A percentile compares a stretch with the other conserved stretches of the same genome.
These are phyloP conservation scores for Drosophila borealis DNA, from an alignment of 2,888 invertebrate species.

Conservation along the genomic window DNA sequence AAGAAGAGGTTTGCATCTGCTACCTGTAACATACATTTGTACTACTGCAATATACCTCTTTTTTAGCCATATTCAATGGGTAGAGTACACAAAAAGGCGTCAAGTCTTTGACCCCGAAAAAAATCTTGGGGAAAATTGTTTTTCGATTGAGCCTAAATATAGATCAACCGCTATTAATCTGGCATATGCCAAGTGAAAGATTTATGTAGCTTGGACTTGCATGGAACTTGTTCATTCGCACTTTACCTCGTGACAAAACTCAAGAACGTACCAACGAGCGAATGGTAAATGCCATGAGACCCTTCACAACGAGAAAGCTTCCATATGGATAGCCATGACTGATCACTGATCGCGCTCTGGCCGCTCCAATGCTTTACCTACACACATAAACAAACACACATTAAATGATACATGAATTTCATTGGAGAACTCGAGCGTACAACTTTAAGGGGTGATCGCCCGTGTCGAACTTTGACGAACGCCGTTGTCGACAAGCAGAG, in stretches of 20 bases:
- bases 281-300: slow-evolving; percentile 28
- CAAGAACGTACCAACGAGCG: slow-evolving; percentile 23
- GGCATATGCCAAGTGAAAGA: slow-evolving; percentile 32
- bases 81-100: slow-evolving; percentile 10
- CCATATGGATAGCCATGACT: slow-evolving; percentile 21
- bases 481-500: slow-evolving; percentile 60
- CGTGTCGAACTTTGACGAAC: slow-evolving; percentile 67
- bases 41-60: not conserved
- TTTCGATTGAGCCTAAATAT: slow-evolving; percentile 46
- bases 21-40: not conserved
- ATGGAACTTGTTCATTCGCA: slow-evolving; percentile 44
- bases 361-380: slow-evolving; percentile 18
- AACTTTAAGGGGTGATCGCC: slow-evolving; percentile 67
- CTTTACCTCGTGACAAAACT: slow-evolving; percentile 49
- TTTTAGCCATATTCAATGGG: not conserved
- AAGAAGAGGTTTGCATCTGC: not conserved
- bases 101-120: slow-evolving; percentile 54
- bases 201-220: slow-evolving; percentile 32
- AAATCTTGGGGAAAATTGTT: slow-evolving; percentile 17
- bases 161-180: slow-evolving; percentile 55
- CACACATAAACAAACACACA: slow-evolving; percentile 21
- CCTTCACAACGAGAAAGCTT: not conserved
- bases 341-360: slow-evolving; percentile 10
- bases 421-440: slow-evolving; percentile 50
- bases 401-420: slow-evolving; percentile 68